These are phyloP conservation scores for Actinernus sp. DNA, from an alignment of 92 coral and sea anemone species.

Conservation along the genomic window DNA sequence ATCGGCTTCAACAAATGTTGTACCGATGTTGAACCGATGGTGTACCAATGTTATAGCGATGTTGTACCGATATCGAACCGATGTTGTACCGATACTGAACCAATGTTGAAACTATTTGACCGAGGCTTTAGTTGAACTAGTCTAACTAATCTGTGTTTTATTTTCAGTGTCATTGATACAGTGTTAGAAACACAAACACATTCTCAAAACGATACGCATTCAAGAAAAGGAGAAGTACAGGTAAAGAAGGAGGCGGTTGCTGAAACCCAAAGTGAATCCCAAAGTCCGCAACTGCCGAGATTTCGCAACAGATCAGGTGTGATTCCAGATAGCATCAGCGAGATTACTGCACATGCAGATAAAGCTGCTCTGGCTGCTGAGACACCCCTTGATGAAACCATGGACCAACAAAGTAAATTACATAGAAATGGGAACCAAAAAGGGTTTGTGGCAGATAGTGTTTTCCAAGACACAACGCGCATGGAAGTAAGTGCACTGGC, in stretches of 20 bases:
- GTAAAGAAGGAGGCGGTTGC: background rate
- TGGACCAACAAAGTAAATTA: background rate
- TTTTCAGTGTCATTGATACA: conserved; percentile 10
- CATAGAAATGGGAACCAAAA: background rate
- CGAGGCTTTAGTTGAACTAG: too few species aligned
- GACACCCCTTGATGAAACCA: conserved; percentile 8
- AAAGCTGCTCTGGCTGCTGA: conserved; percentile 14
- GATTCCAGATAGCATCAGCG: conserved; percentile 25
- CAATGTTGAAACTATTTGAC: too few species aligned
- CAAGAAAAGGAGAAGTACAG: background rate
- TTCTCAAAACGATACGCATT: background rate
- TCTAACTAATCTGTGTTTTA: too few species aligned
- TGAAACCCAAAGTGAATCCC: conserved; percentile 7
- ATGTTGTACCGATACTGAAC: too few species aligned
- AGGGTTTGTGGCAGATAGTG: background rate
- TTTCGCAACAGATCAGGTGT: background rate
- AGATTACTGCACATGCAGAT: background rate
- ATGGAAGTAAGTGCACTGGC: background rate
- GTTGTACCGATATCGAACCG: too few species aligned
- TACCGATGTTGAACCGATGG: too few species aligned
- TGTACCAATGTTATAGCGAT: too few species aligned
- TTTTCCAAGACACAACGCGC: too few species aligned
- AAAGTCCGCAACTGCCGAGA: conserved; percentile 1
- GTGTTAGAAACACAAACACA: background rate
- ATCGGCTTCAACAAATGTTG: too few species aligned